Conservation (phyloP, 2,888 invertebrate species). For the Drosophila tanythrix region DNA sequence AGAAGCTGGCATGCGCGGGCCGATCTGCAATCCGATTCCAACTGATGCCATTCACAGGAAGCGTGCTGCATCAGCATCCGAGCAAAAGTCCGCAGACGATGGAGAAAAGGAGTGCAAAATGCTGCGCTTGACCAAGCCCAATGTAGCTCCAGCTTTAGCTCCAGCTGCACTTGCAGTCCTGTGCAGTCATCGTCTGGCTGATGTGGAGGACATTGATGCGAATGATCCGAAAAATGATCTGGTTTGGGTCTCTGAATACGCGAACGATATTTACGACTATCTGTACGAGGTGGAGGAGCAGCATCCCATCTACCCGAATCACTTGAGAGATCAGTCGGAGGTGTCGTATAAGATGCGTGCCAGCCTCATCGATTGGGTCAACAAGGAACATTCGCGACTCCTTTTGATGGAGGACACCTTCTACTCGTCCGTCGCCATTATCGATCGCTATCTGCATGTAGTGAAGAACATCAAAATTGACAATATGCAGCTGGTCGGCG, state of each 20-base stretch:
- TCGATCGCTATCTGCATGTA: conserved; percentile 92
- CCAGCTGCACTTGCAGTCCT: conserved; percentile 23
- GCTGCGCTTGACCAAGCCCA: too few relatives aligned
- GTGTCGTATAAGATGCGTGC: conserved; percentile 94
- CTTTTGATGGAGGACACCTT: conserved; percentile 94
- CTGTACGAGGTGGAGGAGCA: conserved; percentile 90
- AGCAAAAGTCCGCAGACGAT: conserved; percentile 39
- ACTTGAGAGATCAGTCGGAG: conserved; percentile 88
- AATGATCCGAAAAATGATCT: conserved; percentile 89
- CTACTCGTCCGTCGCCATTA: conserved; percentile 93
- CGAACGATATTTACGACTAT: conserved; percentile 95
- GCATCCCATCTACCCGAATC: conserved; percentile 88
- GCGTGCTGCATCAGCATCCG: conserved; percentile 25
- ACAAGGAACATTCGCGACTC: conserved; percentile 95
- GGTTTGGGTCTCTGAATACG: conserved; percentile 93
- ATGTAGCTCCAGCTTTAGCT: too few relatives aligned
- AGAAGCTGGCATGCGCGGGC: conserved; percentile 16
- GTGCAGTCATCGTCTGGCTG: conserved; percentile 67
- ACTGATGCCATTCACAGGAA: conserved; percentile 22
- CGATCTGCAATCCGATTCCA: conserved; percentile 76
- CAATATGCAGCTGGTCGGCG: conserved; percentile 94
- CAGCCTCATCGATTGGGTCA: conserved; percentile 96
- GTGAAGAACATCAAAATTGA: conserved; percentile 86
- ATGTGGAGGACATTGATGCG: conserved; percentile 90
- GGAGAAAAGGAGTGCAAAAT: conserved; percentile 42